Conservation (phyloP, 2,888 invertebrate genomes). For the Xylophagus ater region DNA sequence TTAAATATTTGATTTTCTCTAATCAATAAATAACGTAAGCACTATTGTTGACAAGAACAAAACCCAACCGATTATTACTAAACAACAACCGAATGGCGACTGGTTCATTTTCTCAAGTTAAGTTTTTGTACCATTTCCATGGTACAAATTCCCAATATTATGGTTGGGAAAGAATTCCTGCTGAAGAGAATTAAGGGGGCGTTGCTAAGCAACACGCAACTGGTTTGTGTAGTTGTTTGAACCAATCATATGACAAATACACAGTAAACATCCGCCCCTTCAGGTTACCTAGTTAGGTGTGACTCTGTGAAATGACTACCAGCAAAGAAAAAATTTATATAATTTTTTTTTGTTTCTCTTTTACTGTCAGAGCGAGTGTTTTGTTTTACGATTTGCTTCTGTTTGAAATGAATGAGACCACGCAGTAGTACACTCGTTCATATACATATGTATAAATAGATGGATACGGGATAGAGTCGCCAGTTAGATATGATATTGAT, state of each 20-base stretch:
- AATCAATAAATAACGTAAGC: no score
- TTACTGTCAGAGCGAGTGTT: no score
- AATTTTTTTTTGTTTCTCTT: conserved; percentile 9
- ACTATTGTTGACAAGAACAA: no score
- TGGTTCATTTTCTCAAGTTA: not conserved
- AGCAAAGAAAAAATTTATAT: no score
- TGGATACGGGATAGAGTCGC: conserved; percentile 5
- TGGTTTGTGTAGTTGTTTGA: conserved; percentile 22
- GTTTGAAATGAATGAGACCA: conserved; percentile 7
- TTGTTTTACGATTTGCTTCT: no score
- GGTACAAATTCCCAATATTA: conserved; percentile 1
- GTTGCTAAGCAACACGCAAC: conserved; percentile 37
- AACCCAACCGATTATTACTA: no score
- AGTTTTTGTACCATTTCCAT: no score
- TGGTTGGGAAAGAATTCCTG: conserved; percentile 4
- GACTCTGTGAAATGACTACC: conserved; percentile 21
- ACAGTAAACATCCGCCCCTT: conserved; percentile 24
- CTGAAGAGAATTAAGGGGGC: conserved; percentile 25
- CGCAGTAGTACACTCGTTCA: conserved; percentile 3
- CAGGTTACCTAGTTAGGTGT: conserved; percentile 18
- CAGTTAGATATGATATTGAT: conserved; percentile 10
- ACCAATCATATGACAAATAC: conserved; percentile 17
- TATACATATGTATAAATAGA: conserved; percentile 1
- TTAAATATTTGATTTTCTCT: no score
- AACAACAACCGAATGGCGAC: not conserved